Conservation (phyloP, 2,113 vertebrate species). For the Megatriorchis doriae region DNA sequence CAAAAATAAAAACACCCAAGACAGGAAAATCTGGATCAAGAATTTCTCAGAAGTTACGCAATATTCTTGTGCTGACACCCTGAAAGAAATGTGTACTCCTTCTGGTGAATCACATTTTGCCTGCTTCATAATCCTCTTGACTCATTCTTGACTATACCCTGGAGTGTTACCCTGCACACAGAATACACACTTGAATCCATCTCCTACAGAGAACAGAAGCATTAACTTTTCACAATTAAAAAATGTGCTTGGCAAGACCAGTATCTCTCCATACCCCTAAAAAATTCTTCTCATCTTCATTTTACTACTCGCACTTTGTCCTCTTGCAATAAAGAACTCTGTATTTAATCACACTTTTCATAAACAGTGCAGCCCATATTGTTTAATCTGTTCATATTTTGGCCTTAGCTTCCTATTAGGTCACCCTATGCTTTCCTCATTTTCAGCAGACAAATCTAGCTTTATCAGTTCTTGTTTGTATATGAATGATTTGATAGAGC, state of each 20-base stretch:
- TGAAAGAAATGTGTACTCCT: conserved; percentile 19
- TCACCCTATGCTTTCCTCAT: background rate
- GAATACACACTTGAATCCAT: background rate
- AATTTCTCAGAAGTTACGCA: conserved; percentile 39
- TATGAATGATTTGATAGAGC: background rate
- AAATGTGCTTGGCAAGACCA: background rate
- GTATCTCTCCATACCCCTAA: background rate
- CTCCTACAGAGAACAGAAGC: background rate
- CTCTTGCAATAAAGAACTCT: background rate
- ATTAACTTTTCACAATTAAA: background rate
- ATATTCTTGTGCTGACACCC: conserved; percentile 6
- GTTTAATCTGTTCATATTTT: background rate
- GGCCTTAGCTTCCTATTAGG: background rate
- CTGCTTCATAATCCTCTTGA: conserved; percentile 24
- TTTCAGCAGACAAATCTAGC: background rate
- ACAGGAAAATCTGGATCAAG: conserved; percentile 39
- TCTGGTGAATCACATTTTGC: background rate
- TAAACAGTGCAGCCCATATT: background rate
- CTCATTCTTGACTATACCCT: conserved; percentile 5
- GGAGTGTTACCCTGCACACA: background rate
- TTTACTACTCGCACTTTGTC: background rate
- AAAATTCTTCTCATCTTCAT: background rate
- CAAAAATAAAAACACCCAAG: conserved; percentile 19
- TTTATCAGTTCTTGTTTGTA: background rate
- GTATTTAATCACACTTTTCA: background rate